These are phyloP conservation scores for Hyperoplus lanceolatus DNA, from an alignment of 2,797 vertebrate species.

Conservation along the genomic window DNA sequence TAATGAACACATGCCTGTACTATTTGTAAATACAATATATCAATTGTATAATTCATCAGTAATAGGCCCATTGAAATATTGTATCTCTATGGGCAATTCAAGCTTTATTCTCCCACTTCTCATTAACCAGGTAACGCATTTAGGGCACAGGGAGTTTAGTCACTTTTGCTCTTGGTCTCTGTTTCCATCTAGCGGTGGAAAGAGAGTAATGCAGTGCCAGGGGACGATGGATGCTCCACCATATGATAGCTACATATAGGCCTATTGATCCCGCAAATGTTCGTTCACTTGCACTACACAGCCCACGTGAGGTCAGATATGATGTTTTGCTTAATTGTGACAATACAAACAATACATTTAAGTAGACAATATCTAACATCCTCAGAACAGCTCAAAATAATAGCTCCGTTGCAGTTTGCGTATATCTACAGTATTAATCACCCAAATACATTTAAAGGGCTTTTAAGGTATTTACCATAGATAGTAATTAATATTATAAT, in stretches of 20 bases:
- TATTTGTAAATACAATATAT: no score
- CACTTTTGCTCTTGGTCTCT: conserved; percentile 18
- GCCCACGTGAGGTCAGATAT: background rate
- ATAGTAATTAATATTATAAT: no score
- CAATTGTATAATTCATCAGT: no score
- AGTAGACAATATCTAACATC: no score
- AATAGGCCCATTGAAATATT: no score
- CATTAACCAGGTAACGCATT: background rate
- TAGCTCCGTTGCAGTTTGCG: no score
- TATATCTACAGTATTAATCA: no score
- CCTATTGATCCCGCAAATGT: background rate
- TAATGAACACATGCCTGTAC: no score
- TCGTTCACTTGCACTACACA: background rate
- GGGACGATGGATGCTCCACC: background rate
- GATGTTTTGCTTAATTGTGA: background rate
- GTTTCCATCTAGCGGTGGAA: conserved; percentile 37
- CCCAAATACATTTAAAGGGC: no score
- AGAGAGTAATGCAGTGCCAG: background rate
- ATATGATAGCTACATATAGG: background rate
- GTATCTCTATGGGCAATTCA: background rate
- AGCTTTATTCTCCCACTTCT: background rate
- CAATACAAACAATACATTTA: background rate
- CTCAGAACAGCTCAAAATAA: no score
- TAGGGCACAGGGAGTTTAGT: background rate
- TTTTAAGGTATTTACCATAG: no score